Conservation (phyloP, 2,113 vertebrate genomes). For the Paralichthys olivaceus region DNA sequence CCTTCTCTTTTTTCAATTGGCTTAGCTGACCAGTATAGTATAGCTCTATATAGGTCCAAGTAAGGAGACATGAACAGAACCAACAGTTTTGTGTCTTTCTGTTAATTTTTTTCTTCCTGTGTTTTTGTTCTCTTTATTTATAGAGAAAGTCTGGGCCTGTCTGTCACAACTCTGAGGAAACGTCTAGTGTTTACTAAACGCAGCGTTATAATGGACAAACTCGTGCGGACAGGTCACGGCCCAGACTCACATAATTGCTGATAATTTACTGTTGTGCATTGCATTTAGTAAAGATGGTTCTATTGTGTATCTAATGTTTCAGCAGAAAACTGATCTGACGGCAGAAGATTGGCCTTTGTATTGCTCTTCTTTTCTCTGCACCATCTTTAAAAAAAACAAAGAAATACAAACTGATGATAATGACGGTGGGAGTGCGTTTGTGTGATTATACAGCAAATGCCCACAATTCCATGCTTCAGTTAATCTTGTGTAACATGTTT, state of each 20-base stretch:
- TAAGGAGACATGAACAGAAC: conserved; percentile 49
- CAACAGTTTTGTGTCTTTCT: conserved; percentile 55
- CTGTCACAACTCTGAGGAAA: conserved; percentile 18
- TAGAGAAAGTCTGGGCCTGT: conserved; percentile 51
- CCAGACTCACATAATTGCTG: conserved; percentile 49
- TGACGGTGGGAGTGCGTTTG: conserved; percentile 48
- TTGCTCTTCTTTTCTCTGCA: conserved; percentile 55
- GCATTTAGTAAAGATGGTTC: conserved; percentile 70
- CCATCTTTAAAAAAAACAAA: conserved; percentile 29
- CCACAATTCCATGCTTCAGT: conserved; percentile 67
- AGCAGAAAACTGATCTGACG: conserved; percentile 25
- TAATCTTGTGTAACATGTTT: conserved; percentile 76
- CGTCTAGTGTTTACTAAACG: conserved; percentile 8
- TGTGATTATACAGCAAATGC: conserved; percentile 60
- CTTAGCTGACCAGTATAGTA: conserved; percentile 63
- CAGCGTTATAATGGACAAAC: not conserved
- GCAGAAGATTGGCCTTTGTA: conserved; percentile 39
- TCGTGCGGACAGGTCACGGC: conserved; percentile 4
- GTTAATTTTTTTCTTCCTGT: conserved; percentile 55
- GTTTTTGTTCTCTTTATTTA: conserved; percentile 71
- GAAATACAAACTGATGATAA: conserved; percentile 28
- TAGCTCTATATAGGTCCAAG: conserved; percentile 45
- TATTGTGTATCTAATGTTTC: conserved; percentile 61
- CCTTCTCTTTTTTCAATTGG: conserved; percentile 24
- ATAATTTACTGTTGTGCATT: conserved; percentile 73